phyloP scores from a whole-genome alignment of 2,888 invertebrate species.

The Tetranychus piercei region DNA sequence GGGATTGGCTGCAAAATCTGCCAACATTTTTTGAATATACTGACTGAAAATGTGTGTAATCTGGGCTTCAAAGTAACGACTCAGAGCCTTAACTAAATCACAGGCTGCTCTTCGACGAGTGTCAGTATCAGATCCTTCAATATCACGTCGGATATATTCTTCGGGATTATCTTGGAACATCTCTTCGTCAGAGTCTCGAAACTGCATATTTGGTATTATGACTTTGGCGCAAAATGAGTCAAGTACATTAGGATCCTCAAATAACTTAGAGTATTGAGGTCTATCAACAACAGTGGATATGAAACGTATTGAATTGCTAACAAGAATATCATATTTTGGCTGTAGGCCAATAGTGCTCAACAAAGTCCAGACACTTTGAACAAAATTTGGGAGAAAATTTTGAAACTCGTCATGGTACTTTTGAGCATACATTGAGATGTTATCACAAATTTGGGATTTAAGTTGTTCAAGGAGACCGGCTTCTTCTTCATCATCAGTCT shows the following conservation, averaged over 20 bases:
- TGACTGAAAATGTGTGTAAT: constrained; percentile 72
- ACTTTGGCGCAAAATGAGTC: constrained; percentile 89
- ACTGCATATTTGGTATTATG: constrained; percentile 95
- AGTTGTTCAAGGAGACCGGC: constrained; percentile 73
- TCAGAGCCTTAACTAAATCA: constrained; percentile 80
- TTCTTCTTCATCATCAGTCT: constrained; percentile 56
- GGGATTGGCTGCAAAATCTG: constrained; percentile 59
- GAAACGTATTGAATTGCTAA: constrained; percentile 87
- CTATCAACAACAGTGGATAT: constrained; percentile 83
- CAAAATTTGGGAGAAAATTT: constrained; percentile 69
- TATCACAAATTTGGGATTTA: constrained; percentile 88
- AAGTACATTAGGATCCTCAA: constrained; percentile 67
- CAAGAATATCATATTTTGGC: constrained; percentile 74
- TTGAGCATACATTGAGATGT: constrained; percentile 75
- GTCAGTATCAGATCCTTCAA: constrained; percentile 95
- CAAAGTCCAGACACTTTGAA: constrained; percentile 81
- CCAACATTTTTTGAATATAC: constrained; percentile 43
- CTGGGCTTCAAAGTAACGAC: constrained; percentile 64
- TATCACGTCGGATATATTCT: constrained; percentile 84
- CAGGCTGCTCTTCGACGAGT: constrained; percentile 87
- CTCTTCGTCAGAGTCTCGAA: constrained; percentile 83
- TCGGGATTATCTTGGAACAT: constrained; percentile 94
- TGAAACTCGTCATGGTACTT: constrained; percentile 96
- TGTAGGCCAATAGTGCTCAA: constrained; percentile 63
- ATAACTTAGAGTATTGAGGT: constrained; percentile 63